Evolutionary conservation across 2,888 invertebrate species (phyloP), one percentile per base, ranked within the genome.

Genomic region (Eupithecia exiguata): DNA sequence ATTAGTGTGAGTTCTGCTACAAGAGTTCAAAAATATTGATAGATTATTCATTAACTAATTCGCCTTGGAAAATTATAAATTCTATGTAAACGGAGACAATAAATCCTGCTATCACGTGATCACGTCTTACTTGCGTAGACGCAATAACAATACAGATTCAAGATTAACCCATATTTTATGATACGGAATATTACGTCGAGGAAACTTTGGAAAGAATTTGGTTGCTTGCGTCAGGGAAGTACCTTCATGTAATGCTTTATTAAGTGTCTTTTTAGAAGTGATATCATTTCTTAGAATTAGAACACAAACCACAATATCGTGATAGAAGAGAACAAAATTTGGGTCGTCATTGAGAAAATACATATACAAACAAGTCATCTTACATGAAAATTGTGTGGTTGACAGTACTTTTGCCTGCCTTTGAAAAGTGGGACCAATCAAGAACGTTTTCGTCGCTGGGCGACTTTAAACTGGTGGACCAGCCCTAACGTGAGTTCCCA

Each of bases 11-110:
- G 9, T 30, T 25, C 25, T 58, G 25, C 21, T 21, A 58, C 12
- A 58, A 58, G 5, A 58, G 12, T 58, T 25, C 58, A 25, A 25
- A 25, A 58, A 53, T 53, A 53, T 53, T 21, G 3, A 53, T 53
- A 21, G 49, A 21, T 49, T 53, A 58, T 58, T 25, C 12, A 12
- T 25, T 53, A 53, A 49, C 9, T 1, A 49, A 25, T 38, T 63
- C 49, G 58, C 46, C 68, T 49, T 38, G 62, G 68, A 62, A 68
- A 63, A 46, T 72, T 49, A 30, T 68, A 40, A 58, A 69, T 38
- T 53, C 38, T 62, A 62, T 7, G 53, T 49, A 68, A 68, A 9
- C 46, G 18, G 21, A 21, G 21, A 21, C 43, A 16, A 21, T 53
- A 53, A 53, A 53, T 53, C 21, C 53, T 21, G 53, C 21, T 21